Evolutionary conservation across 1,140 invertebrate genomes (phyloP).

Genomic region (Pseudomyrmex pallidus): DNA sequence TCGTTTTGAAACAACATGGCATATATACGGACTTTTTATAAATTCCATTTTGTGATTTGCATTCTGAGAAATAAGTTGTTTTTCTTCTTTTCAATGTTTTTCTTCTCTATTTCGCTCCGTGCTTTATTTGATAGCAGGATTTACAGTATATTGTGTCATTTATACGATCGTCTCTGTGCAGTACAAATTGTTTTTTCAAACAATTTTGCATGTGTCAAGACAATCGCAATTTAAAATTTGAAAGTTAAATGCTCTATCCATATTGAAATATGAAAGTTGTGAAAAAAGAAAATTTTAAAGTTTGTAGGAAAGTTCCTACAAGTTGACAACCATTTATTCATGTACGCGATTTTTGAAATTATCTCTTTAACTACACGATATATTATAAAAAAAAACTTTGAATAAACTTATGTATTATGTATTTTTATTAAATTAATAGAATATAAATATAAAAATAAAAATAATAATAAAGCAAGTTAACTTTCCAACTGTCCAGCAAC

Average conservation of each 20-base stretch:
- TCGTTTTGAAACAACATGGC: slow-evolving; percentile 8
- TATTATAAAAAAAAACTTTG: not conserved
- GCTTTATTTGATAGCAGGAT: slow-evolving; percentile 43
- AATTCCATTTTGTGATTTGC: slow-evolving; percentile 47
- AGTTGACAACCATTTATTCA: slow-evolving; percentile 36
- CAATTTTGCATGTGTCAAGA: slow-evolving; percentile 12
- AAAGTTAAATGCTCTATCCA: no score
- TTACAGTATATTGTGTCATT: slow-evolving; percentile 1
- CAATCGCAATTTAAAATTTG: slow-evolving; percentile 17
- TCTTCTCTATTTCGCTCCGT: not conserved
- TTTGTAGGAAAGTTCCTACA: slow-evolving; percentile 1
- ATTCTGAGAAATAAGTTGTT: slow-evolving; percentile 23
- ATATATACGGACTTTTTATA: slow-evolving; percentile 45
- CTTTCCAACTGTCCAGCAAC: no score
- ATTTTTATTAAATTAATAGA: not conserved
- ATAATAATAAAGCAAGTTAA: not conserved
- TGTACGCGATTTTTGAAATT: not conserved
- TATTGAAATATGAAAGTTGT: no score
- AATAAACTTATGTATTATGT: slow-evolving; percentile 1
- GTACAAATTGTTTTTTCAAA: not conserved
- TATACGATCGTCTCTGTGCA: not conserved
- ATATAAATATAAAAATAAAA: not conserved
- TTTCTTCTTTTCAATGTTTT: slow-evolving; percentile 9
- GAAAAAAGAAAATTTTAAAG: not conserved
- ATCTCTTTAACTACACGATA: no score